Evolutionary conservation across 2,113 vertebrate species (phyloP).

Genomic region (Nestor notabilis): DNA sequence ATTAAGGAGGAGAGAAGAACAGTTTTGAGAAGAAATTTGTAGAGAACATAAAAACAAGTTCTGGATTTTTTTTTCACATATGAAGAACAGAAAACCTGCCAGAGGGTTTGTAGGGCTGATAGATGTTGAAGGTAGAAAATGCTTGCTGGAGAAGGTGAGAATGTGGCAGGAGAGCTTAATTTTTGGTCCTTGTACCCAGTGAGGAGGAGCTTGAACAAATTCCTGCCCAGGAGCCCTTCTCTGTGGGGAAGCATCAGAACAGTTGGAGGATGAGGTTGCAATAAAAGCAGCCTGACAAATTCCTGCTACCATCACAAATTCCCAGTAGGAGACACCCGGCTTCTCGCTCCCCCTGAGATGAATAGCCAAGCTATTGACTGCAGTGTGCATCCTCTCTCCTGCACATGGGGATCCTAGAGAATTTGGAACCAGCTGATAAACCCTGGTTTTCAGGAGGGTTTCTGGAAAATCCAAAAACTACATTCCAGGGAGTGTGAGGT

Average conservation of each 20-base stretch:
- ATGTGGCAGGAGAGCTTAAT: background rate
- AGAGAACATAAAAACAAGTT: background rate
- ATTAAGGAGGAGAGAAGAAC: background rate
- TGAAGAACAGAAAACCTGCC: background rate
- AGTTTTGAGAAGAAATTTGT: background rate
- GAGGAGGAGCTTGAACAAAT: background rate
- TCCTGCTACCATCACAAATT: background rate
- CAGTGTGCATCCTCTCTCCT: background rate
- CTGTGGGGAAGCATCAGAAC: background rate
- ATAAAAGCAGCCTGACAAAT: background rate
- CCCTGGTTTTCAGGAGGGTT: background rate
- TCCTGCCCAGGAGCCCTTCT: background rate
- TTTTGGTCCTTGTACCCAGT: background rate
- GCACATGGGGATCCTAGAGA: background rate
- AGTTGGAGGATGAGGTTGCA: background rate
- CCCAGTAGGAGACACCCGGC: background rate
- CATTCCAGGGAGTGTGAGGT: background rate
- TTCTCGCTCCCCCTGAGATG: background rate
- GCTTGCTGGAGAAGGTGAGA: background rate
- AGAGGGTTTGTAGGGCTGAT: background rate
- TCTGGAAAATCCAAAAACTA: background rate
- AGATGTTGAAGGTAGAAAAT: background rate
- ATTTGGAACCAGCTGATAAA: background rate
- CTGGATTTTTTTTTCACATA: background rate
- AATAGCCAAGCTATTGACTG: background rate